These are phyloP conservation scores for Catamblyrhynchus diadema DNA, from an alignment of 2,797 vertebrate genomes.

Conservation along the genomic window DNA sequence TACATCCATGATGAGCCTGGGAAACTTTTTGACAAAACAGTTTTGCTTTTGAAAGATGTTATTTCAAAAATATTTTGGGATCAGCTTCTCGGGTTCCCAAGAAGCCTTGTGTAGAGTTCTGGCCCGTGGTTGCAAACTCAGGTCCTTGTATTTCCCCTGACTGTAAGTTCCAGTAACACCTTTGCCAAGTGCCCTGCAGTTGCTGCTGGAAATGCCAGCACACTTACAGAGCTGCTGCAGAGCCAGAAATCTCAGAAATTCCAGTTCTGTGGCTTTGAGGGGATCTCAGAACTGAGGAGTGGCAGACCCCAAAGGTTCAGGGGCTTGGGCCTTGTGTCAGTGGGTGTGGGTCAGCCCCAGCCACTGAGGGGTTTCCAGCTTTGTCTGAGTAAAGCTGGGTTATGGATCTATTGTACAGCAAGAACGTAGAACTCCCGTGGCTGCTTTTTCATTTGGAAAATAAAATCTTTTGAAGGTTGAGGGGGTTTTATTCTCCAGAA, in stretches of 20 bases:
- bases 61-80: neutral
- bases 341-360: neutral
- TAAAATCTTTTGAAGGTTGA: neutral
- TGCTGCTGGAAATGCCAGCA: neutral
- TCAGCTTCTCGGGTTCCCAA: neutral
- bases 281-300: neutral
- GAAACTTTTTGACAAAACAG: neutral
- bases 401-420: neutral
- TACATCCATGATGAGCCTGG: neutral
- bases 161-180: neutral
- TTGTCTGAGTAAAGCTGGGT: neutral
- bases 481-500: neutral
- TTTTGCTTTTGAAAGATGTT: neutral
- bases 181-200: neutral
- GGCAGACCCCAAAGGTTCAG: neutral
- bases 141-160: fast-evolving
- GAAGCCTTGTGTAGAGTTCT: neutral
- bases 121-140: neutral
- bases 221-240: fast-evolving
- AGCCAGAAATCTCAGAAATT: neutral
- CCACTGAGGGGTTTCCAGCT: neutral
- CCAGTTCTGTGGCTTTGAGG: neutral
- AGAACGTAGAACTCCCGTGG: neutral
- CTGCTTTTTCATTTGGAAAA: constrained; percentile 4
- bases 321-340: neutral